Conservation (phyloP, 2,888 invertebrate genomes). For the Scaeva pyrastri region DNA sequence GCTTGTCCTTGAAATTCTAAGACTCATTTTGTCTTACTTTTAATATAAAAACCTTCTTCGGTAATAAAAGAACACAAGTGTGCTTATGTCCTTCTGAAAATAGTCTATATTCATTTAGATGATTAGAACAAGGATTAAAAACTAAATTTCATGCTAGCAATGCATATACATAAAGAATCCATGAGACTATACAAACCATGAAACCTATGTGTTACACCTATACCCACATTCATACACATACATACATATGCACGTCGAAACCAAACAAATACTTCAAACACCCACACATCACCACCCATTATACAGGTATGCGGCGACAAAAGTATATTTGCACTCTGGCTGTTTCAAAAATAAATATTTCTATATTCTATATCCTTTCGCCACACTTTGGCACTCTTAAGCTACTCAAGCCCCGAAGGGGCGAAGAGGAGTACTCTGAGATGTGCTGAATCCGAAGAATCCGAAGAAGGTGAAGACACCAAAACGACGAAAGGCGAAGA, state of each 20-base stretch:
- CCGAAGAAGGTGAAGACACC: conserved; percentile 42
- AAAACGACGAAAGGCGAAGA: conserved; percentile 37
- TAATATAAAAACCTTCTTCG: no score
- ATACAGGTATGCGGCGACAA: conserved; percentile 20
- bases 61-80: no score
- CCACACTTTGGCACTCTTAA: conserved; percentile 55
- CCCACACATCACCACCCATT: background rate
- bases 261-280: conserved; percentile 11
- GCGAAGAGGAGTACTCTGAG: conserved; percentile 44
- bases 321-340: conserved; percentile 34
- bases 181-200: background rate
- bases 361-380: conserved; percentile 22
- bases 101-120: conserved; percentile 18
- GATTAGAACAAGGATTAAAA: conserved; percentile 20
- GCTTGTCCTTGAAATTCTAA: no score
- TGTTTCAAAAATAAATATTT: conserved; percentile 67
- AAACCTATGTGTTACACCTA: background rate
- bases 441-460: background rate
- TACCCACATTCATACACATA: background rate
- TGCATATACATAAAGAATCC: background rate
- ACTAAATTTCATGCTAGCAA: conserved; percentile 4
- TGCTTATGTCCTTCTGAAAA: background rate
- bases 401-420: conserved; percentile 31
- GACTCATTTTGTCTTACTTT: no score
- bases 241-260: background rate